Evolutionary conservation across 2,888 invertebrate genomes (phyloP), one percentile per base, ranked within the genome.

Genomic region (Catocala sponsa): DNA sequence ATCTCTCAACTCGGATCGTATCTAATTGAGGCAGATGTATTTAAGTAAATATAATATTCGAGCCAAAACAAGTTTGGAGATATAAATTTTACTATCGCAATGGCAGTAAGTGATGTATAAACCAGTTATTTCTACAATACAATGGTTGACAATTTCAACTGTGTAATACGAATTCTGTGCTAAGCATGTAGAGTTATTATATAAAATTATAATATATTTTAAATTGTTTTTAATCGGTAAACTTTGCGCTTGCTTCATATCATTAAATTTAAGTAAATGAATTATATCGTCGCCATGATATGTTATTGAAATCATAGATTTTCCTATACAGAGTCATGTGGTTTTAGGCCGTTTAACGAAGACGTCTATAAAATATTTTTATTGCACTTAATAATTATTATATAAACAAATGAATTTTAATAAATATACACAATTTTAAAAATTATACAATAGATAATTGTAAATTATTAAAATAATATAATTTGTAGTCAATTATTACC

Each of bases 201-300:
- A 51, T 54, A 67, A 55, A 60, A 48, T 10, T 61, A 59, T 52
- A 15, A 58, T 63, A 61, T 57, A 65, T 69, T 76, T 64, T 52
- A 57, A 70, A 68, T 73, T 69, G 61, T 65, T 73, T 75, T 44
- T 62, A 70, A 75, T 73, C 50, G 51, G 68, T 70, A 65, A 81
- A 85, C 79, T 66, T 91, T 87, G 91, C 91, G 91, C 91, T 92
- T 91, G 86, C 87, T 80, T 91, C 92, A 93, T 93, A 93, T 93
- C 93, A 93, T 91, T 93, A 92, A 84, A 70, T 68, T 85, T 92
- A 92, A 90, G 91, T 84, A 78, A 82, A 77, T 79, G 73, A 77
- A 83, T 79, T 75, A 82, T 80, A 68, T 74, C 56, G 58, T 74
- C 67, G 62, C 59, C 65, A 64, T 66, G 55, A 70, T 70, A 59